These are phyloP conservation scores for Parotia lawesii DNA, from an alignment of 2,113 vertebrate species.

Conservation along the genomic window DNA sequence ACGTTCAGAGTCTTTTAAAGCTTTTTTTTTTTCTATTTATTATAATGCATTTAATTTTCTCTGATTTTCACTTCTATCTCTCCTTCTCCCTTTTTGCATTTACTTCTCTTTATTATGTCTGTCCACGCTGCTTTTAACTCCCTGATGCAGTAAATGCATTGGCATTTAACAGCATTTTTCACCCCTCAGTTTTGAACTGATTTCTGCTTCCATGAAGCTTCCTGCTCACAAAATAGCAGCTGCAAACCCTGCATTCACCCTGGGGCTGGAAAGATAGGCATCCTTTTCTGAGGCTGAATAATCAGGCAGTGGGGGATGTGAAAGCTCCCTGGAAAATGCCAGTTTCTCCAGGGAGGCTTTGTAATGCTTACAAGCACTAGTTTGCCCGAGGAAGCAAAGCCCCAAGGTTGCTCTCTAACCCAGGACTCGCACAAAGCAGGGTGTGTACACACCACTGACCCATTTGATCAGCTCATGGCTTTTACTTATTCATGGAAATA, in stretches of 20 bases:
- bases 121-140: not conserved
- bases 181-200: not conserved
- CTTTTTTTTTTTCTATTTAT: not conserved
- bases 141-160: not conserved
- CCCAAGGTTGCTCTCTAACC: not conserved
- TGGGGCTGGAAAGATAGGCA: not conserved
- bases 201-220: not conserved
- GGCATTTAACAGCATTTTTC: not conserved
- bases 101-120: not conserved
- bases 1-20: not conserved
- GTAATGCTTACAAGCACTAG: not conserved
- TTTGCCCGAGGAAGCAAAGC: not conserved
- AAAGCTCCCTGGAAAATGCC: not conserved
- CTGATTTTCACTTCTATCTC: not conserved
- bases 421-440: not conserved
- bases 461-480: not conserved
- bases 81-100: not conserved
- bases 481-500: not conserved
- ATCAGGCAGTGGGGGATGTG: not conserved
- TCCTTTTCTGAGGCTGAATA: slow-evolving; percentile 15
- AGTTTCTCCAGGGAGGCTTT: slow-evolving; percentile 27
- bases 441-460: not conserved
- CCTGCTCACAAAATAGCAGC: not conserved
- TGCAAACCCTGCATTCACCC: slow-evolving; percentile 7
- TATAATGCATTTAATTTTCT: not conserved